Evolutionary conservation across 2,113 vertebrate genomes (phyloP).

Genomic region (Mobula birostris): DNA sequence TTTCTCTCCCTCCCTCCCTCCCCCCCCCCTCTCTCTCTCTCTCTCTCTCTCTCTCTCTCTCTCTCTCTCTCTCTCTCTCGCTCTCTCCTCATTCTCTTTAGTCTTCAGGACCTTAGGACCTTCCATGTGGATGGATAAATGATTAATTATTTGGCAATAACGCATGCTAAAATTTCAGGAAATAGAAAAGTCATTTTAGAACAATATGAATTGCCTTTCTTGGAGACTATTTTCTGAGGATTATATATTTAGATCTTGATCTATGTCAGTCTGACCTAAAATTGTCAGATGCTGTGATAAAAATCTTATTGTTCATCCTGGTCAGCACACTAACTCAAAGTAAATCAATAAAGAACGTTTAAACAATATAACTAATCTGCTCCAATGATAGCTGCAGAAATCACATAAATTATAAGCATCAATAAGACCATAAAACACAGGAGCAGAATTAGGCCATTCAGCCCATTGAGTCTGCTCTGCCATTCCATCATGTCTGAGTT

Average conservation of each 20-base stretch:
- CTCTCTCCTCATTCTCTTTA: too few relatives aligned
- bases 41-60: too few relatives aligned
- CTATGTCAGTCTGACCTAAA: not conserved
- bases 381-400: not conserved
- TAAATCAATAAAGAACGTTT: not conserved
- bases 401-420: not conserved
- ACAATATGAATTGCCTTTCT: not conserved
- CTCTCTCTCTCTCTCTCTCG: too few relatives aligned
- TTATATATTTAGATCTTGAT: not conserved
- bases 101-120: too few relatives aligned
- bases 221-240: not conserved
- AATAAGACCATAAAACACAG: too few relatives aligned
- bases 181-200: conserved; percentile 1
- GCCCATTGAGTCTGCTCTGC: too few relatives aligned
- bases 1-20: too few relatives aligned
- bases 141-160: not conserved
- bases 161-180: not conserved
- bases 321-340: not conserved
- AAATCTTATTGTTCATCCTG: not conserved
- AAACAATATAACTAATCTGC: not conserved
- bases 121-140: not conserved
- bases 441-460: too few relatives aligned
- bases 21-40: too few relatives aligned
- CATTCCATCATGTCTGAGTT: too few relatives aligned
- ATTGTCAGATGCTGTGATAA: not conserved